A percentile compares a stretch with the other conserved stretches of the same genome.
These are phyloP conservation scores for Metacarcinus magister DNA, from an alignment of 2,888 invertebrate genomes.

Conservation along the genomic window DNA sequence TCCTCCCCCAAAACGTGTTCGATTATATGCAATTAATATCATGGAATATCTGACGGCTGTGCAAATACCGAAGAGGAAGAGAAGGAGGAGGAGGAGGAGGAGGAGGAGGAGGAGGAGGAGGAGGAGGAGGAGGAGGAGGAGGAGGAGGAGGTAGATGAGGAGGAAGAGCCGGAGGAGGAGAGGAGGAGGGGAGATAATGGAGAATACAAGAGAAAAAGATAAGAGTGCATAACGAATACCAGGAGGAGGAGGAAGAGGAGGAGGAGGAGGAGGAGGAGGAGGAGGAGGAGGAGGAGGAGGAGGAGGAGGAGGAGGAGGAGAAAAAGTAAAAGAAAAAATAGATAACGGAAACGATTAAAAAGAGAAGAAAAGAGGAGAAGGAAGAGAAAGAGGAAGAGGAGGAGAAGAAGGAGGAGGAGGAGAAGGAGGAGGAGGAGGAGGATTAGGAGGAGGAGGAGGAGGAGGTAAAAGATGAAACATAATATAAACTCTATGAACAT, in stretches of 20 bases:
- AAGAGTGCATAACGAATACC: not conserved
- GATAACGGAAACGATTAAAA: not conserved
- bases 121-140: not conserved
- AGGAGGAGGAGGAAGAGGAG: not conserved
- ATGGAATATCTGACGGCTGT: not conserved
- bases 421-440: too few species aligned
- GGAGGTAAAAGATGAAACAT: too few species aligned
- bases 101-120: not conserved
- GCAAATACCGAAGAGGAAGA: not conserved
- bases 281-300: not conserved
- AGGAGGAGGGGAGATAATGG: not conserved
- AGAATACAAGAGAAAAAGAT: not conserved
- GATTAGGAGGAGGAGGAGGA: too few species aligned
- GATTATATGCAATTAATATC: slow-evolving; percentile 46
- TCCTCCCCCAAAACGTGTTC: not conserved
- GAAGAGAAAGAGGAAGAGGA: too few species aligned
- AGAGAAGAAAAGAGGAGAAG: not conserved
- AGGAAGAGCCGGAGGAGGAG: not conserved
- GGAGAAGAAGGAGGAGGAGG: too few species aligned
- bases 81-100: slow-evolving; percentile 6
- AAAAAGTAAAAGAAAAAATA: not conserved
- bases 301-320: not conserved
- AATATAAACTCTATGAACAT: too few species aligned
- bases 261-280: not conserved
- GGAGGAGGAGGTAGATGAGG: not conserved